These are phyloP conservation scores for Quadriops clusia DNA, from an alignment of 2,888 invertebrate genomes.

Conservation along the genomic window DNA sequence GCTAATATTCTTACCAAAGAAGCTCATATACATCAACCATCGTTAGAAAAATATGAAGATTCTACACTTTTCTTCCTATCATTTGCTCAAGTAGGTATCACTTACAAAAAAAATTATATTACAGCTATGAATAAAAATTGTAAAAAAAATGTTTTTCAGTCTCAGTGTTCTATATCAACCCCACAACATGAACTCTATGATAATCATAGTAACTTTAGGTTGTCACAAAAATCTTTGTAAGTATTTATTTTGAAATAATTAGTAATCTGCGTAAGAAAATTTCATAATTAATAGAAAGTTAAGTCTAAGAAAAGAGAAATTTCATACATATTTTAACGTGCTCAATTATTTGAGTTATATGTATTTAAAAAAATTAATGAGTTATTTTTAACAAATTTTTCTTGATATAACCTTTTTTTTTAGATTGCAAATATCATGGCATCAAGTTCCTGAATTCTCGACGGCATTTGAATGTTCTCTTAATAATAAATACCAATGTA, in stretches of 20 bases:
- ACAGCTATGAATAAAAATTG: background rate
- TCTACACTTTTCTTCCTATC: conserved; percentile 43
- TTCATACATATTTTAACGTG: conserved; percentile 2
- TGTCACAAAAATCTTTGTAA: conserved; percentile 34
- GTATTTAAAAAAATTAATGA: conserved; percentile 4
- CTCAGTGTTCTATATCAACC: conserved; percentile 32
- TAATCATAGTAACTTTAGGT: conserved; percentile 29
- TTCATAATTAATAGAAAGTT: conserved; percentile 1
- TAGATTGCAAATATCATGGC: conserved; percentile 29
- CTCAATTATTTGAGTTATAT: too few species aligned
- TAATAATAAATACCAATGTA: conserved; percentile 19
- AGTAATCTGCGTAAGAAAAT: too few species aligned
- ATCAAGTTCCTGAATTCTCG: conserved; percentile 28
- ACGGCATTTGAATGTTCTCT: conserved; percentile 22
- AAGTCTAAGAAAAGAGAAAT: background rate
- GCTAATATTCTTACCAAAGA: conserved; percentile 20
- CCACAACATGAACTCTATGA: conserved; percentile 33
- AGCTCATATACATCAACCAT: conserved; percentile 36
- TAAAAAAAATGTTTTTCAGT: conserved; percentile 22
- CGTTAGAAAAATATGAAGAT: conserved; percentile 37
- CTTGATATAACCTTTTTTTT: conserved; percentile 22
- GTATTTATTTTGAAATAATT: conserved; percentile 17
- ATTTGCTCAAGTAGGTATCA: conserved; percentile 39
- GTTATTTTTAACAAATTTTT: conserved; percentile 8
- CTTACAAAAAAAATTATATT: background rate